Evolutionary conservation across 2,797 vertebrate genomes (phyloP).

Genomic region (Psittacula echo): DNA sequence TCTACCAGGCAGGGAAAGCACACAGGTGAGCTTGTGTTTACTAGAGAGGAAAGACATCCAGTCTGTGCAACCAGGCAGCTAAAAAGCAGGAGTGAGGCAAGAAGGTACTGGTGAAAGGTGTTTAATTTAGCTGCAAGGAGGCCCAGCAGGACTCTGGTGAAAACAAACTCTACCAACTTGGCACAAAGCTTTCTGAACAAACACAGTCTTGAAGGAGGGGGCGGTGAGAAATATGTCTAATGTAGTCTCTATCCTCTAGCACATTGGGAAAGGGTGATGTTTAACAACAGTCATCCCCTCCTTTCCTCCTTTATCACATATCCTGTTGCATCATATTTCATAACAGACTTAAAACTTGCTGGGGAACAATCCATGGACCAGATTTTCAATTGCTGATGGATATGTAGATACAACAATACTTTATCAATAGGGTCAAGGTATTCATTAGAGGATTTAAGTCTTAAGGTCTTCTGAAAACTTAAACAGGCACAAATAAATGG

Average conservation of each 20-base stretch:
- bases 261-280: background rate
- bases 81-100: background rate
- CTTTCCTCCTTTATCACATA: background rate
- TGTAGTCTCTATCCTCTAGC: background rate
- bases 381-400: background rate
- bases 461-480: background rate
- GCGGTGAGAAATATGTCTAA: fast-evolving
- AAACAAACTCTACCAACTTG: background rate
- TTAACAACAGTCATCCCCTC: background rate
- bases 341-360: background rate
- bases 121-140: background rate
- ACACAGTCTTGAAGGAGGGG: background rate
- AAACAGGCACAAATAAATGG: background rate
- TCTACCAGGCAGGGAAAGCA: background rate
- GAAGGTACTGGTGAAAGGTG: background rate
- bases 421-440: background rate
- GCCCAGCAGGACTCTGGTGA: background rate
- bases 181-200: background rate
- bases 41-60: background rate
- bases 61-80: background rate
- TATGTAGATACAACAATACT: background rate
- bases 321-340: background rate
- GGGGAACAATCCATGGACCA: background rate
- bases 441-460: background rate
- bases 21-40: background rate